Conservation (phyloP, 2,113 vertebrate species). For the Xyliphius kryptos region DNA sequence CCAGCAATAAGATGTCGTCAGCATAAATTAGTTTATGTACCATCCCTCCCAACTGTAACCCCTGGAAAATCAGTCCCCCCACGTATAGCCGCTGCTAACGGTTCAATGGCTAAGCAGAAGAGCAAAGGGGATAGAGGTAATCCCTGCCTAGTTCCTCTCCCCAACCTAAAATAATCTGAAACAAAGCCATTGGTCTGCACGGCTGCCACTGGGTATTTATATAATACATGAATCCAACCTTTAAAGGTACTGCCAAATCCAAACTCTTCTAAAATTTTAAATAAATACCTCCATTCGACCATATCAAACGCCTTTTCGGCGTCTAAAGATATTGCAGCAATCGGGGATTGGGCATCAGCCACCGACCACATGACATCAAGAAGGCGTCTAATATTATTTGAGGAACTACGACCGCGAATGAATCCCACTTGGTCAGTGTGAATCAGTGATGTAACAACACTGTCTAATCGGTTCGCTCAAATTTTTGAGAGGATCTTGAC, state of each 20-base stretch:
- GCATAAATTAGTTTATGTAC: slow-evolving; percentile 12
- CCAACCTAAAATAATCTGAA: slow-evolving; percentile 17
- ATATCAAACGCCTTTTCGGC: slow-evolving; percentile 23
- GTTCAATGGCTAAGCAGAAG: slow-evolving; percentile 13
- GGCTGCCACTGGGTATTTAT: slow-evolving; percentile 16
- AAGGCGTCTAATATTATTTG: slow-evolving; percentile 14
- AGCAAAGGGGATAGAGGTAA: slow-evolving; percentile 7
- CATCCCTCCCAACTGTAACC: background rate
- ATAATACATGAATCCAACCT: slow-evolving; percentile 19
- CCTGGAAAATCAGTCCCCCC: too few relatives aligned
- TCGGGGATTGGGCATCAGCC: background rate
- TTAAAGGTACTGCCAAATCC: slow-evolving; percentile 21
- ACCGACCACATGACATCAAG: slow-evolving; percentile 17
- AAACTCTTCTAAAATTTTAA: slow-evolving; percentile 9
- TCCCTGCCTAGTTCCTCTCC: slow-evolving; percentile 12
- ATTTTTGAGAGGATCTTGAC: slow-evolving; percentile 29
- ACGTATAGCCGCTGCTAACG: background rate
- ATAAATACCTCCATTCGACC: slow-evolving; percentile 9
- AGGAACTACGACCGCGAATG: slow-evolving; percentile 4
- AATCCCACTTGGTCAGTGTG: too few relatives aligned
- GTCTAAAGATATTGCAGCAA: slow-evolving; percentile 21
- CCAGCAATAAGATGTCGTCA: slow-evolving; percentile 4
- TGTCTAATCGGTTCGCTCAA: background rate
- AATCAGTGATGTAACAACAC: too few relatives aligned
- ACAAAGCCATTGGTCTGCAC: slow-evolving; percentile 21